Percentiles rank a stretch among this genome's conserved stretches.
Evolutionary conservation across 2,113 vertebrate species (phyloP).

Genomic region (Toxotes jaculatrix): DNA sequence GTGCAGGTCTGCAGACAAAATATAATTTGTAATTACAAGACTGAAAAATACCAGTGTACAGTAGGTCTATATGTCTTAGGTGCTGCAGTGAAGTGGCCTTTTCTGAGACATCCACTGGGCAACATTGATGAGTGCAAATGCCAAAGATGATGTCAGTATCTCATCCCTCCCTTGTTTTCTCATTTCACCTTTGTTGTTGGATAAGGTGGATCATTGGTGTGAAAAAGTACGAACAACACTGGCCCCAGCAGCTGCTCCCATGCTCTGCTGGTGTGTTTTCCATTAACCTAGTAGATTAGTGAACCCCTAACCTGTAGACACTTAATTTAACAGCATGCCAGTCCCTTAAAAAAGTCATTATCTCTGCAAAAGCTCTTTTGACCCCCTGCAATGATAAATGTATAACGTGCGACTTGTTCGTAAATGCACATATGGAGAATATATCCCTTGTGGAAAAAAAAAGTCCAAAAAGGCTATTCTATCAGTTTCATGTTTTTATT

Average conservation of each 20-base stretch:
- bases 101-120: slow-evolving; percentile 18
- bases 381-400: slow-evolving; percentile 56
- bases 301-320: slow-evolving; percentile 57
- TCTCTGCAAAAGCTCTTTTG: slow-evolving; percentile 41
- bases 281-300: slow-evolving; percentile 65
- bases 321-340: slow-evolving; percentile 64
- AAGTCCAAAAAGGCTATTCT: background rate
- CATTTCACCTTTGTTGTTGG: slow-evolving; percentile 22
- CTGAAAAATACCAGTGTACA: slow-evolving; percentile 8
- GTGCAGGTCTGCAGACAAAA: slow-evolving; percentile 20
- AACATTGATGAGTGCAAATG: slow-evolving; percentile 64
- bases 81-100: slow-evolving; percentile 45
- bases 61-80: slow-evolving; percentile 9
- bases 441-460: background rate
- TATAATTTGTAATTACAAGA: slow-evolving; percentile 31
- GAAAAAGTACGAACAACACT: slow-evolving; percentile 15
- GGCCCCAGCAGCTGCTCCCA: background rate
- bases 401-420: background rate
- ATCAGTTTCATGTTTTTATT: background rate
- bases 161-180: slow-evolving; percentile 29
- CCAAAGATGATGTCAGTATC: slow-evolving; percentile 60
- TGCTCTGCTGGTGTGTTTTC: slow-evolving; percentile 43
- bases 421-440: background rate
- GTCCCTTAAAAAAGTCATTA: slow-evolving; percentile 64
- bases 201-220: slow-evolving; percentile 29